Base-by-base conservation (phyloP, 2,888 invertebrate species). In the Meghimatium bilineatum region DNA sequence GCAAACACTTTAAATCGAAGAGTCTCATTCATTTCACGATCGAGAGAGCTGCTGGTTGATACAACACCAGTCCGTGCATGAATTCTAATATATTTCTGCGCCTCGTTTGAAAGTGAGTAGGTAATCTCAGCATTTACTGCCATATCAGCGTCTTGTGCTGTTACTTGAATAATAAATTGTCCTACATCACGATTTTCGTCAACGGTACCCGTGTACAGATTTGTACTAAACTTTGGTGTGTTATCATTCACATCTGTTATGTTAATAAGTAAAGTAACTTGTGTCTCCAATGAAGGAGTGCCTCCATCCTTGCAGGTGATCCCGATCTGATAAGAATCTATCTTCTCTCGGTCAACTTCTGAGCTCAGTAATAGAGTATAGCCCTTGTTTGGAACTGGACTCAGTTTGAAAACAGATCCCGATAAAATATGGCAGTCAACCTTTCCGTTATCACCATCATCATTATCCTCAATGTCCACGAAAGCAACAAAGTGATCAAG, bases 211-310 rank as follows among this genome's bases (percentile, higher is more conserved):
- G 80, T 60, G 83, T 90, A 89, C 26, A 82, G 44, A 23, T 74
- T 38, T 69, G 84, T 83, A 3, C 79, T 60, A 80, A 87, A 87
- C 36, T 78, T 63, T 5, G 91, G 91, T 0, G 83, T 76, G 82
- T 90, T 86, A 85, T 91, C 91, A 82, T 91, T 91, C 52, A 87
- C 85, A 82, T 91, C 91, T 10, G 85, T 80, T 23, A 91, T 85
- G 56, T 85, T 84, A 29, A 91, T 87, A 14, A 72, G 85, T 66
- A 90, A 85, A 0, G 83, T 44, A 20, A 85, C 87, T n/a, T 75
- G 75, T 26, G 88, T 85, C 23, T 83, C 80, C 76, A 89, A 75
- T 8, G 89, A 84, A 36, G 85, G 83, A 8, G 71, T 71, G 32
- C 80, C 86, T 36, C 66, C 49, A 80, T 86, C 86, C 32, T 52